Percentiles rank a stretch among this genome's conserved stretches.
These are phyloP conservation scores for Encarsia formosa DNA, from an alignment of 2,888 invertebrate genomes.

Conservation along the genomic window DNA sequence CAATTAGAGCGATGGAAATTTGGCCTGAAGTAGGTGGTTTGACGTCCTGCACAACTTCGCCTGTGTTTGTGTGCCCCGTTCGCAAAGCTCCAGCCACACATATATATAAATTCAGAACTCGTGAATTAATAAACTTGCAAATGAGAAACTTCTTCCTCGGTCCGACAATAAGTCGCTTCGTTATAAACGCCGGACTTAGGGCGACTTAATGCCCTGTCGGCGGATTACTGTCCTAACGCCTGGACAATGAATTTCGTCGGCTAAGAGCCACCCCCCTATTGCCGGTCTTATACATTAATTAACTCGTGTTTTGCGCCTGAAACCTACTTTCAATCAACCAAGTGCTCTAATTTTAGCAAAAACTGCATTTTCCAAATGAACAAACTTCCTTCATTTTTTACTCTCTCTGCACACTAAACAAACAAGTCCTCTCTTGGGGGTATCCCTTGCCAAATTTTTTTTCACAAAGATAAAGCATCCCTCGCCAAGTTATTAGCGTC, in stretches of 20 bases:
- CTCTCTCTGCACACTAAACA: too few relatives aligned
- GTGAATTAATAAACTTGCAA: constrained; percentile 28
- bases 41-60: too few relatives aligned
- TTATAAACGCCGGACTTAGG: constrained; percentile 8
- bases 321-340: too few relatives aligned
- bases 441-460: too few relatives aligned
- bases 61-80: neutral
- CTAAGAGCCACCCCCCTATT: neutral
- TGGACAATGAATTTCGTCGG: neutral
- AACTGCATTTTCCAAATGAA: too few relatives aligned
- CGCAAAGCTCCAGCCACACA: too few relatives aligned
- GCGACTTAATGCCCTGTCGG: constrained; percentile 9
- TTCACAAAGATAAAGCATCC: too few relatives aligned
- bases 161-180: constrained; percentile 18
- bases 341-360: too few relatives aligned
- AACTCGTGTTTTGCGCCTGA: neutral
- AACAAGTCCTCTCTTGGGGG: too few relatives aligned
- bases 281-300: neutral
- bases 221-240: neutral
- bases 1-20: constrained; percentile 23
- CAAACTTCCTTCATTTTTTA: too few relatives aligned
- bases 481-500: too few relatives aligned
- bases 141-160: constrained; percentile 24
- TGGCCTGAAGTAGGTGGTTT: constrained; percentile 18
- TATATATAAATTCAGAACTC: constrained; percentile 21